Evolutionary conservation across 2,797 vertebrate species (phyloP).

Genomic region (Lagorchestes hirsutus): DNA sequence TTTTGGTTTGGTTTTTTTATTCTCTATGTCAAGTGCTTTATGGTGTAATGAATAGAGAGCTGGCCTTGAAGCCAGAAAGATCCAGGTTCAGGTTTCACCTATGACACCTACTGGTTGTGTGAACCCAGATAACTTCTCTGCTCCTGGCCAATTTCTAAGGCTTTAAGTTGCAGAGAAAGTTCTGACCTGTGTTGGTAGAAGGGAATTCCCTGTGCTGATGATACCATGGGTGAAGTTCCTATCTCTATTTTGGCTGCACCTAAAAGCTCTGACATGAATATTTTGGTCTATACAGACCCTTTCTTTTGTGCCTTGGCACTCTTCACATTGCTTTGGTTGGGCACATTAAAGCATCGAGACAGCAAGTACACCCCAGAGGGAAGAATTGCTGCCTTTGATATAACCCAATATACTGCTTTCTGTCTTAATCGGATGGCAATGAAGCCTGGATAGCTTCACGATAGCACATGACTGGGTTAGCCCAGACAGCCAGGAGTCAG

Average conservation of each 20-base stretch:
- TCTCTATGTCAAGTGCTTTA: not conserved
- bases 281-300: not conserved
- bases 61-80: not conserved
- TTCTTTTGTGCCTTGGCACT: not conserved
- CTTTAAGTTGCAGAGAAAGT: not conserved
- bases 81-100: not conserved
- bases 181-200: not conserved
- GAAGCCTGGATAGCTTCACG: not conserved
- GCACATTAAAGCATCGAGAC: not conserved
- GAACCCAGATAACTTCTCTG: not conserved
- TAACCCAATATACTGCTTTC: not conserved
- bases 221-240: not conserved
- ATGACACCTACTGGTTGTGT: not conserved
- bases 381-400: not conserved
- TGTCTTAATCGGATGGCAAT: not conserved
- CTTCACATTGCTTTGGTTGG: not conserved
- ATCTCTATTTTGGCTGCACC: not conserved
- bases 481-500: not conserved
- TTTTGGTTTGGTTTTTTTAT: not conserved
- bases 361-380: not conserved
- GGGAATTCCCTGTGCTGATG: not conserved
- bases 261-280: not conserved
- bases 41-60: not conserved
- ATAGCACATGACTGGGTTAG: not conserved
- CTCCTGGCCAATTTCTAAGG: not conserved